These are phyloP conservation scores for Threskiornis aethiopicus DNA, from an alignment of 2,797 vertebrate genomes.

Conservation along the genomic window DNA sequence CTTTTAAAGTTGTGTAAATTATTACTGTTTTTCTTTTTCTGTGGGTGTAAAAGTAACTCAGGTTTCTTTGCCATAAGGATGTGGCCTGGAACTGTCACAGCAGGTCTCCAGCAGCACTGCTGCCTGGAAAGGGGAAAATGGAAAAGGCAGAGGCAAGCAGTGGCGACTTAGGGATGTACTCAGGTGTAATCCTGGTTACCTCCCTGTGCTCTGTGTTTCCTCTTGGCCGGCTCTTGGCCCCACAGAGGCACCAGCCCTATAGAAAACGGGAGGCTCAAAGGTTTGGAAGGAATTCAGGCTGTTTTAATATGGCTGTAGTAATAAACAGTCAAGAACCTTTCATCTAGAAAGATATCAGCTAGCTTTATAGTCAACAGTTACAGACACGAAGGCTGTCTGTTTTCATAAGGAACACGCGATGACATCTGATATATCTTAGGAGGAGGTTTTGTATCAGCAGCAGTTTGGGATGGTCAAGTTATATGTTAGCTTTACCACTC, in stretches of 20 bases:
- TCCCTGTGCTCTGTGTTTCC: background rate
- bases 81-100: constrained; percentile 7
- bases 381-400: background rate
- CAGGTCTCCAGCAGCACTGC: background rate
- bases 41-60: background rate
- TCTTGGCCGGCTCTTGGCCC: background rate
- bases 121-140: background rate
- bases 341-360: background rate
- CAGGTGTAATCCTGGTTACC: background rate
- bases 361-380: background rate
- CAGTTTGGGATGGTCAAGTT: background rate
- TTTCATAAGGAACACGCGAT: background rate
- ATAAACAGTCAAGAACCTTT: background rate
- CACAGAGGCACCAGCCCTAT: background rate
- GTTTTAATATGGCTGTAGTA: background rate
- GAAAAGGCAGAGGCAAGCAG: background rate
- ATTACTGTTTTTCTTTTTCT: background rate
- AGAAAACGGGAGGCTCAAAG: background rate
- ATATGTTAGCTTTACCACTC: background rate
- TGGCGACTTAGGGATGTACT: background rate
- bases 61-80: background rate
- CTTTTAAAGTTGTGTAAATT: background rate
- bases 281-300: background rate
- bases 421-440: background rate
- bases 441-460: constrained; percentile 20